A percentile compares a stretch with the other conserved stretches of the same genome.
phyloP scores from a whole-genome alignment of 92 coral and sea anemone genomes.

The Bergia sp. region DNA sequence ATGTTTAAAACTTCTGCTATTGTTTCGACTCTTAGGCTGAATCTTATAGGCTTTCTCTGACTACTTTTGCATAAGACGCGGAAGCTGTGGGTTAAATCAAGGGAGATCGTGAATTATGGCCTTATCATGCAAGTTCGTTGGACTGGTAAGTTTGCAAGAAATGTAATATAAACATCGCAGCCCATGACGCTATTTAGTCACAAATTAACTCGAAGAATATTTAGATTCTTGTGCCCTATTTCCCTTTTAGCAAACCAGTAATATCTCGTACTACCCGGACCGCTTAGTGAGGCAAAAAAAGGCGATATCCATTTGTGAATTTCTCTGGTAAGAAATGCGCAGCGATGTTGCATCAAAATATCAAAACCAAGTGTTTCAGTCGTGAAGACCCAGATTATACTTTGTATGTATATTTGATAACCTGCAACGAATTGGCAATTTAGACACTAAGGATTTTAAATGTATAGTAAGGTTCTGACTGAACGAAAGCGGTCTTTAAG shows the following conservation, averaged over 20 bases:
- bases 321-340: neutral
- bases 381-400: too few species aligned
- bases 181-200: neutral
- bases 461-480: neutral
- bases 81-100: neutral
- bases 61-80: neutral
- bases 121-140: conserved; percentile 43
- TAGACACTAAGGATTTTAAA: neutral
- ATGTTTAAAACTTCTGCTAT: neutral
- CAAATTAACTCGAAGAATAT: neutral
- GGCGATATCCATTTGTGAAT: neutral
- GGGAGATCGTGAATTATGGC: conserved; percentile 15
- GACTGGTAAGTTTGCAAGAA: conserved; percentile 27
- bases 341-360: neutral
- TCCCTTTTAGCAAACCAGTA: neutral
- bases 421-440: neutral
- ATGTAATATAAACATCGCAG: neutral
- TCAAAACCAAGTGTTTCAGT: neutral
- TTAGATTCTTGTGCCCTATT: neutral
- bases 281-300: neutral
- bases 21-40: neutral
- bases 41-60: neutral
- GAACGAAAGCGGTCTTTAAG: neutral
- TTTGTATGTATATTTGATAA: neutral
- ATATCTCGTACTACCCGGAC: neutral